Percentiles rank a stretch among this genome's conserved stretches.
Evolutionary conservation across 2,888 invertebrate genomes (phyloP).

Genomic region (Torymus auratus): DNA sequence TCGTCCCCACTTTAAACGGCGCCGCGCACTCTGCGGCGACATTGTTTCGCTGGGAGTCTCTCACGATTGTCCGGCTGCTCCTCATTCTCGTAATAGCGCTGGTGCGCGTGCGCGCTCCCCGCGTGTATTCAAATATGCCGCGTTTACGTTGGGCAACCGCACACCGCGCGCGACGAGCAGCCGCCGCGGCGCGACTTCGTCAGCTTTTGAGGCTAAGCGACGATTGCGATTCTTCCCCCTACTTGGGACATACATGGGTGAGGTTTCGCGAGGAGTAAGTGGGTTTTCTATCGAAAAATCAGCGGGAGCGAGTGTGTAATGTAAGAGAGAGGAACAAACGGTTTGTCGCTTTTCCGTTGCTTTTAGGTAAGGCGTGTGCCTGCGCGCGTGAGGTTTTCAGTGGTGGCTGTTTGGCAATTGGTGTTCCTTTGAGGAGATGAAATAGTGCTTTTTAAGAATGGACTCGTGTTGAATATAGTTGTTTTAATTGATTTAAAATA

Average conservation of each 20-base stretch:
- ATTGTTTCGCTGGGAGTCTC: slow-evolving; percentile 71
- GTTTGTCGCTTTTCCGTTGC: too few relatives aligned
- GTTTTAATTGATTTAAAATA: too few relatives aligned
- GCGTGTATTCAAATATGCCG: slow-evolving; percentile 70
- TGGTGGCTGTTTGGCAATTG: too few relatives aligned
- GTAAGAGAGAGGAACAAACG: too few relatives aligned
- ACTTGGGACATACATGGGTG: slow-evolving; percentile 31
- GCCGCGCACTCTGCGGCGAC: slow-evolving; percentile 27
- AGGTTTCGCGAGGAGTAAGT: neutral
- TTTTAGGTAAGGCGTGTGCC: neutral
- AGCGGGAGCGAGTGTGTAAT: neutral
- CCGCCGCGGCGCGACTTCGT: slow-evolving; percentile 62
- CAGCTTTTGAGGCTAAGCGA: slow-evolving; percentile 49
- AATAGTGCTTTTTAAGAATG: too few relatives aligned
- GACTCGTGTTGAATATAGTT: too few relatives aligned
- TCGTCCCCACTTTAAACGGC: slow-evolving; percentile 7
- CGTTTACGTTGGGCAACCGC: too few relatives aligned
- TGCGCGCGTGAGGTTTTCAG: neutral
- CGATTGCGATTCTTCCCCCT: slow-evolving; percentile 59
- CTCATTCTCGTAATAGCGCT: slow-evolving; percentile 71
- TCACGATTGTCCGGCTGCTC: slow-evolving; percentile 73
- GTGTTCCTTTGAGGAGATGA: too few relatives aligned
- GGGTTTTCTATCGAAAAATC: slow-evolving; percentile 25
- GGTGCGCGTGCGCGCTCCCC: slow-evolving; percentile 2
- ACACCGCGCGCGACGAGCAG: slow-evolving; percentile 60